These are phyloP conservation scores for Enteromius trimaculatus DNA, from an alignment of 2,797 vertebrate species.

Conservation along the genomic window DNA sequence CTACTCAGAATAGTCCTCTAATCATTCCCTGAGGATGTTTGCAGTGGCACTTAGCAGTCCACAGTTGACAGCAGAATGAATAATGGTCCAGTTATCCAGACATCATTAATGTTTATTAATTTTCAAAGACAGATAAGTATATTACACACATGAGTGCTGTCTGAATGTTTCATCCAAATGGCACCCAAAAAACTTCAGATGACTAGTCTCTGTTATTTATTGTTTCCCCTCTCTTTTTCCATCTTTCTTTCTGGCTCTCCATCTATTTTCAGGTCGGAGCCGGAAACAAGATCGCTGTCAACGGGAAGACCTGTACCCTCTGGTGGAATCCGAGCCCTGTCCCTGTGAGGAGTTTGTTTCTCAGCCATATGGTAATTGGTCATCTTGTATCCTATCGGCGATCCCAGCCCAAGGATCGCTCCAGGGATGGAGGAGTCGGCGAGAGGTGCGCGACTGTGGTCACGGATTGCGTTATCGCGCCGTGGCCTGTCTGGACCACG, in stretches of 20 bases:
- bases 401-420: slow-evolving; percentile 57
- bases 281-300: slow-evolving; percentile 82
- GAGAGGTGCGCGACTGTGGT: slow-evolving; percentile 82
- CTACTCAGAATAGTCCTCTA: slow-evolving; percentile 40
- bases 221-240: background rate
- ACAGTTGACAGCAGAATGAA: slow-evolving; percentile 43
- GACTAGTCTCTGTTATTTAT: slow-evolving; percentile 6
- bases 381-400: slow-evolving; percentile 84
- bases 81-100: slow-evolving; percentile 45
- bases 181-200: background rate
- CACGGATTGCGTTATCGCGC: slow-evolving; percentile 83
- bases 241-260: slow-evolving; percentile 6
- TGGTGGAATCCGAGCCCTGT: slow-evolving; percentile 85
- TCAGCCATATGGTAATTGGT: slow-evolving; percentile 91
- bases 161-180: slow-evolving; percentile 23
- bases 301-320: slow-evolving; percentile 80
- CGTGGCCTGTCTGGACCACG: slow-evolving; percentile 83
- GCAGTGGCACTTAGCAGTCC: slow-evolving; percentile 45
- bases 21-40: slow-evolving; percentile 50
- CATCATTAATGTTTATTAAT: slow-evolving; percentile 46
- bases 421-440: slow-evolving; percentile 66
- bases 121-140: slow-evolving; percentile 40
- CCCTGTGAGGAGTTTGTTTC: slow-evolving; percentile 84
- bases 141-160: slow-evolving; percentile 34
- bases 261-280: slow-evolving; percentile 16